Base-by-base conservation (phyloP, 2,888 invertebrate genomes). In the Rhagophthalmus giganteus region DNA sequence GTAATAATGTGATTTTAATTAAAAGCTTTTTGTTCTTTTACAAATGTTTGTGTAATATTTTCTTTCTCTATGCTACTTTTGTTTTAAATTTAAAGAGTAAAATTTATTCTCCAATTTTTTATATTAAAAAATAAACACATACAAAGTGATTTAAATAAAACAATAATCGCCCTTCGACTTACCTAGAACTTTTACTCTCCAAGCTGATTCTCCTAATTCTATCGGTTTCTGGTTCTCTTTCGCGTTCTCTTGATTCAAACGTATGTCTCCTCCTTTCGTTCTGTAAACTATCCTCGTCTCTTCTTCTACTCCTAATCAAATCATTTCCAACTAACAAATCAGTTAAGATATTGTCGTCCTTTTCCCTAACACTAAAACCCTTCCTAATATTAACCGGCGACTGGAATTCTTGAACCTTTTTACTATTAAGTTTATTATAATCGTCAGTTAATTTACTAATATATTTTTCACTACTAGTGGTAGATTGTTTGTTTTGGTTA, bases 161-260 rank as follows among this genome's bases (percentile, higher is more conserved):
- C n/a, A n/a, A n/a, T n/a, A n/a, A n/a, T n/a, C n/a, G n/a, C n/a
- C n/a, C n/a, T n/a, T n/a, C n/a, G 41, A 62, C 64, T 63, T 62
- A 75, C 74, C 71, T 70, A 13, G 72, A 68, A 60, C 71, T 71
- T 53, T 65, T 67, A 45, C 61, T 66, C 31, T 74, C 74, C 57
- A 74, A 64, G 61, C 74, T 74, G 26, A 69, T 63, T 53, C 73
- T 66, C 39, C 67, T 66, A 47, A 69, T 59, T 33, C 66, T 54
- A 31, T 61, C 61, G 26, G 38, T 26, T n/a, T 71, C 71, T 20
- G 59, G 45, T 26, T 71, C 73, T 26, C 62, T 56, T 47, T 71
- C 72, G 10, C 62, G 54, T 46, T 71, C 72, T 32, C 68, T 64
- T 14, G 62, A 60, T 14, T 72, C 71, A 41, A 60, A 72, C 5